phyloP scores from a whole-genome alignment of 2,113 vertebrate genomes.

The Cynoglossus semilaevis region DNA sequence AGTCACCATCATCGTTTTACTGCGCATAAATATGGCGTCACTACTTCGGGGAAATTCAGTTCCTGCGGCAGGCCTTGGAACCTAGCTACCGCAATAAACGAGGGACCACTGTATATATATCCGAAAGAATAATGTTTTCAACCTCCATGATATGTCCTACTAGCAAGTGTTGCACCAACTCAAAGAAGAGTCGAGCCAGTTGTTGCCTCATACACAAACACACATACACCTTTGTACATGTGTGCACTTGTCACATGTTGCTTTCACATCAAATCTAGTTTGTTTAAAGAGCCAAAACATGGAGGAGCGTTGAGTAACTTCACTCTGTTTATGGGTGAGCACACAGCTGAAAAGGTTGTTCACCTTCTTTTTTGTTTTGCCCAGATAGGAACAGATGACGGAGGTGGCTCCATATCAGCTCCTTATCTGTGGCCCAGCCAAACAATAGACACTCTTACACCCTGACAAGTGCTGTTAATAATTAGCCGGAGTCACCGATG shows the following conservation, averaged over 20 bases:
- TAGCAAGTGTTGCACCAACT: no score
- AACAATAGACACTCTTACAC: constrained; percentile 27
- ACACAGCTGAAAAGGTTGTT: constrained; percentile 27
- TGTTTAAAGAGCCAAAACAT: constrained; percentile 2
- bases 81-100: no score
- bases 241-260: constrained; percentile 4
- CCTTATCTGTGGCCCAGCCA: constrained; percentile 34
- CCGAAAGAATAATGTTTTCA: no score
- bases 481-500: constrained; percentile 37
- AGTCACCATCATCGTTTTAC: no score
- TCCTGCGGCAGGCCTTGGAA: no score
- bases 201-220: constrained; percentile 1
- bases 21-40: no score
- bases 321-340: constrained; percentile 23
- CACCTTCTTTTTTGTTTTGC: no score
- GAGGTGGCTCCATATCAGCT: constrained; percentile 26
- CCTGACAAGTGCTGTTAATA: constrained; percentile 48
- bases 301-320: constrained; percentile 13
- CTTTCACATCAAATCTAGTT: not conserved
- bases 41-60: no score
- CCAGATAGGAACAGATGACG: constrained; percentile 16
- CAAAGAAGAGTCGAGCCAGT: not conserved
- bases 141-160: no score
- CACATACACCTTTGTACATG: not conserved
- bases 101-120: no score